phyloP scores from a whole-genome alignment of 1,140 invertebrate genomes.

The Rhagoletis pomonella region DNA sequence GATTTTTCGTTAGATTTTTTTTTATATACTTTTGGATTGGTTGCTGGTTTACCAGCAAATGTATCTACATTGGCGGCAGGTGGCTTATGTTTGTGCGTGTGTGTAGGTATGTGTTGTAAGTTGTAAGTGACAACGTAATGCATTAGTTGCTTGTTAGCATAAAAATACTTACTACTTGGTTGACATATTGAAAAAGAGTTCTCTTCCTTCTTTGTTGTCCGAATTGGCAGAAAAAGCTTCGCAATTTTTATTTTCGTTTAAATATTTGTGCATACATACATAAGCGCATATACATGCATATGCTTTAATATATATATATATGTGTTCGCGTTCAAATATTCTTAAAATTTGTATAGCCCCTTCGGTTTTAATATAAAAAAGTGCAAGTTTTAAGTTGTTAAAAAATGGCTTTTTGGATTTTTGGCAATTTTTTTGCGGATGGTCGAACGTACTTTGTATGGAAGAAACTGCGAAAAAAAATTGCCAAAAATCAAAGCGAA shows the following conservation, averaged over 20 bases:
- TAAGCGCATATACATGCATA: no score
- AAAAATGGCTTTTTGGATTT: no score
- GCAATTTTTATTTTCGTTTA: neutral
- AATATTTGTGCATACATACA: no score
- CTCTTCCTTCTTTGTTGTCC: neutral
- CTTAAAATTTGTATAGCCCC: no score
- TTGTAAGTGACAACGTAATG: constrained; percentile 45
- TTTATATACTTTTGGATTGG: neutral
- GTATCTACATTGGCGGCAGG: neutral
- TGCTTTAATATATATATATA: no score
- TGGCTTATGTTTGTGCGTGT: neutral
- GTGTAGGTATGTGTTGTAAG: neutral
- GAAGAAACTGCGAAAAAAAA: no score
- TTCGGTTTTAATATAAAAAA: no score
- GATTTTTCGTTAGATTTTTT: constrained; percentile 11
- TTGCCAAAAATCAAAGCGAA: no score
- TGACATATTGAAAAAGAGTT: constrained; percentile 14
- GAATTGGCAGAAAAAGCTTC: neutral
- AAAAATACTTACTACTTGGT: constrained; percentile 32
- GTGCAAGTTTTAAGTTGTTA: no score
- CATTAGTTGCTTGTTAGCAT: constrained; percentile 50
- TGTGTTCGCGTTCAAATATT: no score
- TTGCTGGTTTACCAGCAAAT: neutral
- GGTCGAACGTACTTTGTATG: no score
- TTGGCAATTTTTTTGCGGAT: no score